Base-by-base conservation (phyloP, 2,888 invertebrate genomes). In the Sinohyriopsis cumingii region DNA sequence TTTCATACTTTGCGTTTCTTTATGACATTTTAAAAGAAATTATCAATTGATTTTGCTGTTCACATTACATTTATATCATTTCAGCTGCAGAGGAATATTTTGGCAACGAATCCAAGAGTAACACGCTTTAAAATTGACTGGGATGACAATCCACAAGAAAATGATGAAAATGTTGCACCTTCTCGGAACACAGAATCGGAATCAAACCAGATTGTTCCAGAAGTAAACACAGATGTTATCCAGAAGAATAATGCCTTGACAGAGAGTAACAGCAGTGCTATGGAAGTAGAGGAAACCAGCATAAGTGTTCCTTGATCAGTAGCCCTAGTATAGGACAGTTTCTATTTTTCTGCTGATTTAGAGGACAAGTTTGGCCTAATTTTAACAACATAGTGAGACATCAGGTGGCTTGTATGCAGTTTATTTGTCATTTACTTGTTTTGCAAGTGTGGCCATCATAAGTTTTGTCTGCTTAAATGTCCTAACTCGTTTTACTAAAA, bases 91-190 rank as follows among this genome's bases (percentile, higher is more conserved):
- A 92, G 95, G 80, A 95, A 95, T 90, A 95, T 96, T 73, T 90
- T 96, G 55, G 96, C 95, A 0, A 95, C 95, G 3, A 95, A 96
- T 90, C 98, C 98, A 0, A 92, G 98, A 86, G 98, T 99, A 5
- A 99, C 98, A 5, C 93, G 95, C 80, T 98, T 98, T 90, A 98
- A 98, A 91, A 98, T 98, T 65, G 97, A 98, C 88, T 99, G 98
- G 98, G 97, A 91, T 72, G 90, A 91, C 72, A 76, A 68, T 61
- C 68, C 72, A 67, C 62, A 68, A 55, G 80, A 76, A 65, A 80
- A 82, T 67, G 77, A 73, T 20, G 84, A 84, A 74, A 85, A 85
- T 70, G 73, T 83, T 20, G 84, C 85, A 5, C 85, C 85, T 12
- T 67, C 65, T 24, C 73, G 79, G 18, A 82, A 72, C 60, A 79